Percentiles rank a stretch among this genome's conserved stretches.
These are phyloP conservation scores for Trilocha varians DNA, from an alignment of 2,888 invertebrate genomes.

Conservation along the genomic window DNA sequence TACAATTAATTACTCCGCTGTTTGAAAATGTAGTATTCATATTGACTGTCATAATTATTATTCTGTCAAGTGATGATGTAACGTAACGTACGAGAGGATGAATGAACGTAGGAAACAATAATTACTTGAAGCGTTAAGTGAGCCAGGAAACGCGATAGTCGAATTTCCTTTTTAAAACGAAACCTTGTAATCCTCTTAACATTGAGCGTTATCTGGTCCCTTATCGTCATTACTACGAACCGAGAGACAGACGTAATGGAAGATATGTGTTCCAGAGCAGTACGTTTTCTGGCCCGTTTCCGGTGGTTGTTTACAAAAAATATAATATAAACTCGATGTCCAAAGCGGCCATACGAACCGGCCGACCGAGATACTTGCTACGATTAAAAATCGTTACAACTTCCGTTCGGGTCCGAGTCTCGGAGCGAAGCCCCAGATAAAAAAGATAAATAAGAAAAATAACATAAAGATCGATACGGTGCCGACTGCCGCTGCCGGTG, in stretches of 20 bases:
- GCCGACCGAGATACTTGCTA: slow-evolving; percentile 62
- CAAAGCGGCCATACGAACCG: slow-evolving; percentile 49
- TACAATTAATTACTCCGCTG: too few relatives aligned
- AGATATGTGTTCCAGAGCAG: slow-evolving; percentile 64
- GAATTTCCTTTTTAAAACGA: neutral
- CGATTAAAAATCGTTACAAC: slow-evolving; percentile 73
- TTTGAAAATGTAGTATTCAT: too few relatives aligned
- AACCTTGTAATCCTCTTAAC: slow-evolving; percentile 20
- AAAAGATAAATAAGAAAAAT: slow-evolving; percentile 69
- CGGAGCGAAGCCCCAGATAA: slow-evolving; percentile 57
- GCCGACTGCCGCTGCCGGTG: too few relatives aligned
- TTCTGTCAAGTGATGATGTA: too few relatives aligned
- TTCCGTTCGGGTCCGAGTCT: slow-evolving; percentile 64
- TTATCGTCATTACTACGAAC: slow-evolving; percentile 58
- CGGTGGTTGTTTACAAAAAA: slow-evolving; percentile 70
- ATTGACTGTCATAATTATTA: too few relatives aligned
- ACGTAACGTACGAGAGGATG: too few relatives aligned
- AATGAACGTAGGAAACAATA: too few relatives aligned
- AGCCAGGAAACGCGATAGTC: neutral
- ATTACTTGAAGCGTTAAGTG: slow-evolving; percentile 27
- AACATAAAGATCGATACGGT: slow-evolving; percentile 69
- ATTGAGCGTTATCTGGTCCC: slow-evolving; percentile 42
- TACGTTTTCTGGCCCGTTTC: slow-evolving; percentile 58
- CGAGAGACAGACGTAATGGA: slow-evolving; percentile 60
- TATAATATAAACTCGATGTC: slow-evolving; percentile 55